Conservation (phyloP, 2,797 vertebrate species). For the Sparus aurata region DNA sequence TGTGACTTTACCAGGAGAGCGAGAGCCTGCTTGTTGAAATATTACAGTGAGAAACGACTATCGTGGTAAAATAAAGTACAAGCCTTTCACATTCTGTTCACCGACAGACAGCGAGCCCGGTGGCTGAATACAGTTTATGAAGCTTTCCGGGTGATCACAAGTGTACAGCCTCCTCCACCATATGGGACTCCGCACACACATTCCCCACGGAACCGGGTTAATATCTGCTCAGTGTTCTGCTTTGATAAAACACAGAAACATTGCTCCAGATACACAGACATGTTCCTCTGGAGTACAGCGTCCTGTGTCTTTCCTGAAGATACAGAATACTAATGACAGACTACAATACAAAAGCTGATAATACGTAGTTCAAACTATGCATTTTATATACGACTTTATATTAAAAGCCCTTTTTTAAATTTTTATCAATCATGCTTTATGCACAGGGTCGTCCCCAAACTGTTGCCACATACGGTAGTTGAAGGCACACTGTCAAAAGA, state of each 20-base stretch:
- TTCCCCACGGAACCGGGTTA: background rate
- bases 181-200: background rate
- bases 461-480: background rate
- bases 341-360: background rate
- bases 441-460: background rate
- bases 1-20: background rate
- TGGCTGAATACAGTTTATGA: background rate
- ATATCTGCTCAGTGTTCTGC: background rate
- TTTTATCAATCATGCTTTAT: background rate
- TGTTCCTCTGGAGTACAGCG: background rate
- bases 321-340: background rate
- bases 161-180: background rate
- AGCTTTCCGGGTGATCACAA: background rate
- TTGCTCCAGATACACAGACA: background rate
- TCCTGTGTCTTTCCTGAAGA: background rate
- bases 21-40: background rate
- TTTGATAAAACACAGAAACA: background rate
- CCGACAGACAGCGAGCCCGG: background rate
- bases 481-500: background rate
- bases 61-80: background rate
- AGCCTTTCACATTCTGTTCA: background rate
- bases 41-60: background rate
- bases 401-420: no score
- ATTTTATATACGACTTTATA: background rate
- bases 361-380: background rate